Conservation (phyloP, 2,888 invertebrate genomes). For the Auanema freiburgensis region DNA sequence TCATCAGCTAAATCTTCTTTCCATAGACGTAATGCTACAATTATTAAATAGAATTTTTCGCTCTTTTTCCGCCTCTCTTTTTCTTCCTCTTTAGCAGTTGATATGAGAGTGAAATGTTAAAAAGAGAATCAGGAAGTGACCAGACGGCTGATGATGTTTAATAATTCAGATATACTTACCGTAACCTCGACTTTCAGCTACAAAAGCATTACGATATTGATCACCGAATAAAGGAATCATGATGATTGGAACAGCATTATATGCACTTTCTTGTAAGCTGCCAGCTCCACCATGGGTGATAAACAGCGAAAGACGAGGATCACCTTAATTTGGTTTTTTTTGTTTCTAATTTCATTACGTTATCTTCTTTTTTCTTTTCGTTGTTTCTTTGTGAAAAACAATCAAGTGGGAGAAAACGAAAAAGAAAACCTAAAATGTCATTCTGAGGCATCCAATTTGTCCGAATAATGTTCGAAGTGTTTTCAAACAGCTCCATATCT, state of each 20-base stretch:
- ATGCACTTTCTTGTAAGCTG: constrained; percentile 12
- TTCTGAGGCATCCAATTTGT: constrained; percentile 12
- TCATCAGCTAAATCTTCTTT: no score
- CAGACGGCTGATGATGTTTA: no score
- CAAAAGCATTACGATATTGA: constrained; percentile 14
- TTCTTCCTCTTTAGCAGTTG: no score
- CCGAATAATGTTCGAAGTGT: constrained; percentile 8
- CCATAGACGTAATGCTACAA: no score
- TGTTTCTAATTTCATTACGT: no score
- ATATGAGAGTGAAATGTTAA: no score
- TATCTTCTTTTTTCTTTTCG: no score
- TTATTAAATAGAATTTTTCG: no score
- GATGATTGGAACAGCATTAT: constrained; percentile 8
- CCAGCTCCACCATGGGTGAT: constrained; percentile 22
- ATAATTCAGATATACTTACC: constrained; percentile 2
- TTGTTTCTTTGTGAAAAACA: no score
- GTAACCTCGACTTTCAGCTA: constrained; percentile 13
- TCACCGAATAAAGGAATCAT: constrained; percentile 17
- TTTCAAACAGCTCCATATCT: neutral
- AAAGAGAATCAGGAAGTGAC: no score
- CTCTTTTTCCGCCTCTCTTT: no score
- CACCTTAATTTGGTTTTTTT: neutral
- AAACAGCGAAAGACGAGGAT: constrained; percentile 5
- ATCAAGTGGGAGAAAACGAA: no score
- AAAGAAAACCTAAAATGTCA: constrained; percentile 9